A percentile compares a stretch with the other conserved stretches of the same genome.
phyloP scores from a whole-genome alignment of 2,797 vertebrate species.

The Tarsius wallacei region DNA sequence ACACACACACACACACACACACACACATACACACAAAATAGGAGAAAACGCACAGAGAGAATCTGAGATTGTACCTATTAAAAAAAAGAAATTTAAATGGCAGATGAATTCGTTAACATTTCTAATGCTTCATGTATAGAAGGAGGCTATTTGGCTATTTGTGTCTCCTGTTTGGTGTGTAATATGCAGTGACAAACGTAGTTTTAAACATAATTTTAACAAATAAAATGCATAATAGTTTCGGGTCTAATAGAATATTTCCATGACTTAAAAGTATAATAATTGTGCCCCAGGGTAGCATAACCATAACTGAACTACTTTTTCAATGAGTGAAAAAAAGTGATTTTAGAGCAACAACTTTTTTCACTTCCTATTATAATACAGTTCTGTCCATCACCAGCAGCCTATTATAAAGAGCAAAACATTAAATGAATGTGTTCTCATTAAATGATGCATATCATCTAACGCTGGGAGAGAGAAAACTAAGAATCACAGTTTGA shows the following conservation, averaged over 20 bases:
- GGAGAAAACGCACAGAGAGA: conserved; percentile 53
- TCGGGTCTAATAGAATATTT: conserved; percentile 72
- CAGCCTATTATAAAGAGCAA: conserved; percentile 72
- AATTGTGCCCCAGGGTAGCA: conserved; percentile 46
- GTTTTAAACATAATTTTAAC: conserved; percentile 83
- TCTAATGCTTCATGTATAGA: conserved; percentile 5
- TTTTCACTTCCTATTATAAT: conserved; percentile 67
- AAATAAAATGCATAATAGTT: conserved; percentile 41
- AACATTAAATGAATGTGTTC: conserved; percentile 77
- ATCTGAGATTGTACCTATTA: background rate
- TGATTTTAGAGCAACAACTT: conserved; percentile 55
- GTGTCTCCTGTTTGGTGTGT: conserved; percentile 26
- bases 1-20: too few species aligned
- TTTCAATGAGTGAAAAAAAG: conserved; percentile 60
- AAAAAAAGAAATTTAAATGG: conserved; percentile 68
- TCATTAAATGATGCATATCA: conserved; percentile 75
- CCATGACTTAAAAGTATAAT: conserved; percentile 75
- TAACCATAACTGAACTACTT: conserved; percentile 70
- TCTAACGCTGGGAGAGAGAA: conserved; percentile 62
- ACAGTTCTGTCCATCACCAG: conserved; percentile 68
- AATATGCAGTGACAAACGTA: conserved; percentile 70
- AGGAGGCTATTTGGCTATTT: conserved; percentile 12
- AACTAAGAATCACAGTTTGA: conserved; percentile 71
- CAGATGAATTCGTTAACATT: conserved; percentile 41
- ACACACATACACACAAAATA: background rate